Percentiles rank a stretch among this genome's conserved stretches.
phyloP scores from a whole-genome alignment of 1,140 invertebrate genomes.

The Diuraphis noxia region DNA sequence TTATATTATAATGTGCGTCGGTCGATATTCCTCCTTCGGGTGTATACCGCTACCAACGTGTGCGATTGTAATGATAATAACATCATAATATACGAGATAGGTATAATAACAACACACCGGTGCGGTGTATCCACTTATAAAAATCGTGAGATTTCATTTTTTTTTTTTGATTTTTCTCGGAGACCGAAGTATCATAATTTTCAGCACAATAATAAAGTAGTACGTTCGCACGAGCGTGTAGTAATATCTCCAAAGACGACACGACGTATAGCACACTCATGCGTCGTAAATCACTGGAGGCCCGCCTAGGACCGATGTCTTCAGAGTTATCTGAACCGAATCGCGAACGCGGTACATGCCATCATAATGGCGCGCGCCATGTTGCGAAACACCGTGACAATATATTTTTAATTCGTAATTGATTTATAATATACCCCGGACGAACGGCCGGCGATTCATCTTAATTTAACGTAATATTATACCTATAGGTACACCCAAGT shows the following conservation, averaged over 20 bases:
- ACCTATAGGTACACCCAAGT: neutral
- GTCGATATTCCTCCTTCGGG: neutral
- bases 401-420: conserved; percentile 19
- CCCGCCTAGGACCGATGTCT: neutral
- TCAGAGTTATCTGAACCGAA: neutral
- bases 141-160: neutral
- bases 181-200: neutral
- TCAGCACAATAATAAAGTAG: neutral
- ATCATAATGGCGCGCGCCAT: neutral
- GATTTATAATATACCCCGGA: neutral
- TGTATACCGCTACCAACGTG: neutral
- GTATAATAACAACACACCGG: neutral
- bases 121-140: neutral
- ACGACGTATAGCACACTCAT: neutral
- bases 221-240: neutral
- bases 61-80: neutral
- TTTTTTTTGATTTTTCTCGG: neutral
- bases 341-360: neutral
- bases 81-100: neutral
- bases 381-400: conserved; percentile 6
- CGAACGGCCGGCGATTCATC: neutral
- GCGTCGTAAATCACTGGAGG: neutral
- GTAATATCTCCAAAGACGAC: neutral
- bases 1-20: neutral
- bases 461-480: neutral